These are phyloP conservation scores for Austrofundulus limnaeus DNA, from an alignment of 2,113 vertebrate species.

Conservation along the genomic window DNA sequence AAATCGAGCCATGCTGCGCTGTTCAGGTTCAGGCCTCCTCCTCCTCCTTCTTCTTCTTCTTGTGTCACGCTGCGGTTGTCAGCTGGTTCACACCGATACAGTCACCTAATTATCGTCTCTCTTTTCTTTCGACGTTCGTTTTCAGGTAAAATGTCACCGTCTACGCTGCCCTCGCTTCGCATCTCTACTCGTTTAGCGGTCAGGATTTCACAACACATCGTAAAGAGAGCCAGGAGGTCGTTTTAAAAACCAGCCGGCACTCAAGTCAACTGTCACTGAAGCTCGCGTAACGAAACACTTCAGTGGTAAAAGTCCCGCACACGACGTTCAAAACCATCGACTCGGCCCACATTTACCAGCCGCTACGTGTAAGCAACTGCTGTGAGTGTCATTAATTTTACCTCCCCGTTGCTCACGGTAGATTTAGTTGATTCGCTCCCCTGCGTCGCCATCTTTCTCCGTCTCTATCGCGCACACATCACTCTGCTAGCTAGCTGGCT, in stretches of 20 bases:
- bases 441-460: conserved; percentile 84
- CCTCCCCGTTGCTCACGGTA: conserved; percentile 81
- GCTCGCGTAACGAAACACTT: conserved; percentile 31
- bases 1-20: conserved; percentile 39
- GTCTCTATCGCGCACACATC: conserved; percentile 75
- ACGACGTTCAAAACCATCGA: background rate
- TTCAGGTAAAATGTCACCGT: background rate
- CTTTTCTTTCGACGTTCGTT: background rate
- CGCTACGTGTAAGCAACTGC: background rate
- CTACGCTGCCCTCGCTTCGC: background rate
- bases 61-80: conserved; percentile 38
- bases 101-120: background rate
- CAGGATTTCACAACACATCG: conserved; percentile 28
- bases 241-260: conserved; percentile 71
- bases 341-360: rapidly evolving
- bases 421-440: conserved; percentile 72
- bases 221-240: conserved; percentile 48
- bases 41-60: conserved; percentile 46
- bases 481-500: conserved; percentile 51
- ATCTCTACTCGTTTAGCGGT: background rate
- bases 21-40: conserved; percentile 61
- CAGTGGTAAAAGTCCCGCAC: background rate
- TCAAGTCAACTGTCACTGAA: conserved; percentile 65
- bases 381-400: conserved; percentile 68
- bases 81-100: conserved; percentile 5